These are phyloP conservation scores for Reticulitermes lucifugus DNA, from an alignment of 2,888 invertebrate species.

Conservation along the genomic window DNA sequence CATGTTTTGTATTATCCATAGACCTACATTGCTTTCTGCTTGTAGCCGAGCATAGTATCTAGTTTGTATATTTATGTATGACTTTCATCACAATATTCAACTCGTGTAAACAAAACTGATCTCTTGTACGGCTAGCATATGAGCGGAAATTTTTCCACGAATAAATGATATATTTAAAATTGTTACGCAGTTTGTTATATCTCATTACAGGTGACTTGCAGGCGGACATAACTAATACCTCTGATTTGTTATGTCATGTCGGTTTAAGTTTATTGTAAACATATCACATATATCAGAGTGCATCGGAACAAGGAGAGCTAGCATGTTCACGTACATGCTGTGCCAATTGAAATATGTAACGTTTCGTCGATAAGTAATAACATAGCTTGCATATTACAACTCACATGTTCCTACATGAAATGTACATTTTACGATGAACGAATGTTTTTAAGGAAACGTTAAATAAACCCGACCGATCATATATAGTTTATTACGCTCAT, in stretches of 20 bases:
- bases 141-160: background rate
- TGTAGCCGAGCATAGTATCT: too few relatives aligned
- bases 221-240: too few relatives aligned
- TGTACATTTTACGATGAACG: background rate
- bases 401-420: background rate
- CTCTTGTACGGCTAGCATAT: too few relatives aligned
- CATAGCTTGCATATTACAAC: background rate
- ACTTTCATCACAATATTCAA: too few relatives aligned
- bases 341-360: background rate
- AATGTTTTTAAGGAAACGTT: too few relatives aligned
- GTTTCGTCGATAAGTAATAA: background rate
- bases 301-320: background rate
- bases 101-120: too few relatives aligned
- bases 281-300: background rate
- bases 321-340: background rate
- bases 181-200: background rate
- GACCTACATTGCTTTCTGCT: too few relatives aligned
- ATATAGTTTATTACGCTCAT: too few relatives aligned
- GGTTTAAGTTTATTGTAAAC: background rate
- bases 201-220: background rate
- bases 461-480: too few relatives aligned
- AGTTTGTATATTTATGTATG: too few relatives aligned
- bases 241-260: background rate
- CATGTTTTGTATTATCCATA: too few relatives aligned
- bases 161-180: background rate